Base-by-base conservation (phyloP, 2,888 invertebrate species). In the Podabrus alpinus region DNA sequence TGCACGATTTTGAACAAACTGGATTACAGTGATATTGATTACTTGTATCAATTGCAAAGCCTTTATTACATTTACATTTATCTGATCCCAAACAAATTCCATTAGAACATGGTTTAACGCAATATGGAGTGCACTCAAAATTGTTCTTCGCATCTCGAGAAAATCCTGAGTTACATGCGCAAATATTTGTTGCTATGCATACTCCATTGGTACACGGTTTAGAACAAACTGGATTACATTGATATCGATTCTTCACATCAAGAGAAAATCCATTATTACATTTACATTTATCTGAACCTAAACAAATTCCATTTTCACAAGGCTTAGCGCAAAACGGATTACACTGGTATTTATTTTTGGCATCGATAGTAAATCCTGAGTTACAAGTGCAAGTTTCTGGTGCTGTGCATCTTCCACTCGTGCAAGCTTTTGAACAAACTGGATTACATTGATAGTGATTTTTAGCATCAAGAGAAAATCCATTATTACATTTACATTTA, bases 71-170 rank as follows among this genome's bases (percentile, higher is more conserved):
- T 0, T 85, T 82, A 17, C 87, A 87, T 0, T 81, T 79, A 61
- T 85, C 83, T 3, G 87, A 86, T 0, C 83, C 85, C 4, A 85
- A 73, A 73, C 87, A 87, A 29, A 69, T 77, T 13, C 85, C 85
- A 80, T 86, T 83, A 1, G 71, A 21, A 68, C 86, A 86, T 4
- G 61, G 16, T 16, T 15, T 16, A 16, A 11, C 13, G 3, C 15
- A 61, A 61, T 16, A 61, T 15, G 61, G 61, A 16, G 11, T 11
- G 13, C 61, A 61, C 13, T 11, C 17, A 11, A 11, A 17, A 16
- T 61, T 29, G 77, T 77, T 0, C 83, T 80, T 77, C 89, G 90
- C 1, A 83, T 59, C 0, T 87, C 84, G 11, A n/a, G 15, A 9
- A 59, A 59, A 59, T n/a, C 59, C 59, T 59, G 2, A 11, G 10